phyloP scores from a whole-genome alignment of 2,797 vertebrate genomes.

The Odontamblyopus rebecca region DNA sequence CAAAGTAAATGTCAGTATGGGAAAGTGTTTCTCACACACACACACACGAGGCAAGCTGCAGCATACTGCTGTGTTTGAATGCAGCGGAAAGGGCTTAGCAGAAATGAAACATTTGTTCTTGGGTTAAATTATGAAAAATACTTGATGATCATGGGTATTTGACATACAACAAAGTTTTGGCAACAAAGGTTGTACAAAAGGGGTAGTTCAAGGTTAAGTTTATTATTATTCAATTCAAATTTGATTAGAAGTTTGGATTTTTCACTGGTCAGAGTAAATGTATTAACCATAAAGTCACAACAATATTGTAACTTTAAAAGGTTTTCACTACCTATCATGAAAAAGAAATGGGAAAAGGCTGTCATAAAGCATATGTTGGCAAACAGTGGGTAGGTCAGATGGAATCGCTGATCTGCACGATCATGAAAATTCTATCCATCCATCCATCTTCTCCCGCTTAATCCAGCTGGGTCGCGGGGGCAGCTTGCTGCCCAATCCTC shows the following conservation, averaged over 20 bases:
- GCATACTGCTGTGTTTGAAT: slow-evolving; percentile 67
- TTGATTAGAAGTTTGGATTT: not conserved
- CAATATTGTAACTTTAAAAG: slow-evolving; percentile 23
- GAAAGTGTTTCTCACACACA: slow-evolving; percentile 3
- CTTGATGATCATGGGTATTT: not conserved
- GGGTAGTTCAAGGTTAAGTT: not conserved
- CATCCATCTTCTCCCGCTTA: too few species aligned
- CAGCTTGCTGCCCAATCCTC: too few species aligned
- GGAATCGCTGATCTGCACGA: not conserved
- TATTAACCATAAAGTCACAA: not conserved
- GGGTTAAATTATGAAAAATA: slow-evolving; percentile 45
- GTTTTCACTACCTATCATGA: too few species aligned
- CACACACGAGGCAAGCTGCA: slow-evolving; percentile 63
- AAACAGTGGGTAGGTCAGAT: not conserved
- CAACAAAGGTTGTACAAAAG: not conserved
- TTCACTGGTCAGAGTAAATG: not conserved
- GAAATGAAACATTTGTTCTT: slow-evolving; percentile 71
- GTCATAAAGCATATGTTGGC: not conserved
- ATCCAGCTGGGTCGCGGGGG: too few species aligned
- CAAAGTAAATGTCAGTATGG: slow-evolving; percentile 48
- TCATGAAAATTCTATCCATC: not conserved
- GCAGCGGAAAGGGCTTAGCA: not conserved
- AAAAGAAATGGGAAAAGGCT: too few species aligned
- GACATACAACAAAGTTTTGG: not conserved
- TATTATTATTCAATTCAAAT: not conserved